phyloP scores from a whole-genome alignment of 2,888 invertebrate genomes.

The Amaurobius ferox region DNA sequence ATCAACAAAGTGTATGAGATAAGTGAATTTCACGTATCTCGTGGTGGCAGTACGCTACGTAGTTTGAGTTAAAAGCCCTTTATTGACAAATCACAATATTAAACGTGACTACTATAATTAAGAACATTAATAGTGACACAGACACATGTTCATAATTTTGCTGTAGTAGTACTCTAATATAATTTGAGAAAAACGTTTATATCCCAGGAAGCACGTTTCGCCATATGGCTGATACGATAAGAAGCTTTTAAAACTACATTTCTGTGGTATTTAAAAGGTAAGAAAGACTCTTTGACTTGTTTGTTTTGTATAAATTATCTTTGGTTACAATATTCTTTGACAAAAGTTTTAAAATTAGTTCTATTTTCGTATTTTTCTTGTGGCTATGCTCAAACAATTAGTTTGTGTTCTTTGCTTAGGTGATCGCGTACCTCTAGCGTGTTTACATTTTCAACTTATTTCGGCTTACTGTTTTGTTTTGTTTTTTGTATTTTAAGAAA shows the following conservation, averaged over 20 bases:
- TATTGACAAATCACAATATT: slow-evolving; percentile 1
- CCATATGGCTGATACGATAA: slow-evolving; percentile 70
- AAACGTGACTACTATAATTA: background rate
- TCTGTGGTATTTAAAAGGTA: slow-evolving; percentile 32
- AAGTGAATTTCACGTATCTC: slow-evolving; percentile 57
- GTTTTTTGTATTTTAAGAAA: too few species aligned
- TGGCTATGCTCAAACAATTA: too few species aligned
- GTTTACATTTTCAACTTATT: too few species aligned
- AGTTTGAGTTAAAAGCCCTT: slow-evolving; percentile 15
- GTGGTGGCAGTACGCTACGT: slow-evolving; percentile 59
- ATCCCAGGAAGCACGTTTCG: slow-evolving; percentile 68
- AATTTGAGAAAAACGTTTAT: slow-evolving; percentile 17
- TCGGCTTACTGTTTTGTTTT: too few species aligned
- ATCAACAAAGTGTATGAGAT: slow-evolving; percentile 68
- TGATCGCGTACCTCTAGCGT: too few species aligned
- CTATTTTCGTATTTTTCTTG: background rate
- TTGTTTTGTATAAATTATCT: background rate
- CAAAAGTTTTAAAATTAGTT: background rate
- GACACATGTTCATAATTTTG: background rate
- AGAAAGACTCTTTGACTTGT: slow-evolving; percentile 6
- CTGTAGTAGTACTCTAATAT: background rate
- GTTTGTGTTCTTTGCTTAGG: background rate
- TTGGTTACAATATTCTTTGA: background rate
- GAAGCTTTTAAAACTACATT: slow-evolving; percentile 46
- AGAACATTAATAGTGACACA: background rate